Conservation (phyloP, 2,113 vertebrate species). For the Thymallus thymallus region DNA sequence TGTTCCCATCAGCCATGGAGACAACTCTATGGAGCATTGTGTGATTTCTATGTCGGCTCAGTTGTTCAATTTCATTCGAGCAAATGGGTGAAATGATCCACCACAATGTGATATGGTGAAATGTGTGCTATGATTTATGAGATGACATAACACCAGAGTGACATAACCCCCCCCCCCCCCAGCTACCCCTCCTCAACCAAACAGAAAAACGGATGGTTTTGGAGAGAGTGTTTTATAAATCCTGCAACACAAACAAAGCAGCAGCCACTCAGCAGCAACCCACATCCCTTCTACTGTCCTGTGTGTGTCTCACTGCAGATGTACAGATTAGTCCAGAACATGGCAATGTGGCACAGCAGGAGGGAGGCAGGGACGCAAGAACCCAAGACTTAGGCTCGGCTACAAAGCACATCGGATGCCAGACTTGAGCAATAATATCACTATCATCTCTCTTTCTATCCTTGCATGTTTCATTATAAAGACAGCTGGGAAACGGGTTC, state of each 20-base stretch:
- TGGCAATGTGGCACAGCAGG: too few species aligned
- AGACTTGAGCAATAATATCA: too few species aligned
- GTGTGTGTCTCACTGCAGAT: neutral
- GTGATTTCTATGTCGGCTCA: neutral
- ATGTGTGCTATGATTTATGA: conserved; percentile 21
- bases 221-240: neutral
- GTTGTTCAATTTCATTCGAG: neutral
- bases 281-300: neutral
- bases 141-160: too few species aligned
- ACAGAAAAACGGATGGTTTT: neutral
- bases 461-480: too few species aligned
- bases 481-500: conserved; percentile 13
- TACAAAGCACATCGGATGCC: too few species aligned
- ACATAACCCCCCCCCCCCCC: neutral
- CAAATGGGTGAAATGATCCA: conserved; percentile 6
- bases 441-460: too few species aligned
- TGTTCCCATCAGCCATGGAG: too few species aligned
- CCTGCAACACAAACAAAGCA: neutral
- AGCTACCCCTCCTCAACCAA: neutral
- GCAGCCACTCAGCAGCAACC: neutral
- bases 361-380: too few species aligned
- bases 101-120: conserved; percentile 8
- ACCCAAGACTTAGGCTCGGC: too few species aligned
- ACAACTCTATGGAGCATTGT: neutral
- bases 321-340: too few species aligned